These are phyloP conservation scores for Epizoanthus stellaris DNA, from an alignment of 92 coral and sea anemone genomes.

Conservation along the genomic window DNA sequence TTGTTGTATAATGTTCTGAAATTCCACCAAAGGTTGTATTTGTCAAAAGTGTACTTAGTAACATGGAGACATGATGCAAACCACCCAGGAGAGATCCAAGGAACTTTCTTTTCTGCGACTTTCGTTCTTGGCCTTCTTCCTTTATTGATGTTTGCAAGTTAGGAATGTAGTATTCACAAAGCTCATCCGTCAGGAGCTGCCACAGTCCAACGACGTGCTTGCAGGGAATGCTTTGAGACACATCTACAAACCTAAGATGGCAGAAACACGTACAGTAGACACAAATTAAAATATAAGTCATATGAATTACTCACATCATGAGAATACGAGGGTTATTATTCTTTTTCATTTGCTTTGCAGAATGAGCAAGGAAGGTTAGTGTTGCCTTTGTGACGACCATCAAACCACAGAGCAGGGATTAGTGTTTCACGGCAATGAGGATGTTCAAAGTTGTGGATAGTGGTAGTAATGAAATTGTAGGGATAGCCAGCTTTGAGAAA, in stretches of 20 bases:
- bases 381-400: no score
- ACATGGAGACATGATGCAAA: constrained; percentile 55
- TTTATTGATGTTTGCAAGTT: not conserved
- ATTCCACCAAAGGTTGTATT: constrained; percentile 74
- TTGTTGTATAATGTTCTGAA: constrained; percentile 63
- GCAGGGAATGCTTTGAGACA: constrained; percentile 29
- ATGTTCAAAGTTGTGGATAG: no score
- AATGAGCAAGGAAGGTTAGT: no score
- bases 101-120: not conserved
- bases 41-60: constrained; percentile 60
- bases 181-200: constrained; percentile 25
- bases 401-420: no score
- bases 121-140: constrained; percentile 6
- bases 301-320: no score
- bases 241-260: constrained; percentile 4
- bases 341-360: no score
- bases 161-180: constrained; percentile 11
- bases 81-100: not conserved
- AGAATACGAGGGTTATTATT: no score
- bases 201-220: constrained; percentile 34
- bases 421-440: no score
- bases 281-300: no score
- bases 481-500: no score
- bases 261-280: not conserved
- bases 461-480: no score